phyloP scores from a whole-genome alignment of 2,113 vertebrate species.

The zebrafish (Danio rerio) region GRCz12tu NC_133184.1:32582501-32583000 shows the following conservation, averaged over 20 bases:
- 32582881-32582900: too few species aligned
- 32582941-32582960: too few species aligned
- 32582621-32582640: too few species aligned
- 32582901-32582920: too few species aligned
- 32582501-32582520: constrained; percentile 44
- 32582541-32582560: constrained; percentile 6
- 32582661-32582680: too few species aligned
- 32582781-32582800: not conserved
- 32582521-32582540: constrained; percentile 43
- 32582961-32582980: too few species aligned
- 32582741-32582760: not conserved
- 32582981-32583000: too few species aligned
- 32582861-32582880: too few species aligned
- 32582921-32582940: too few species aligned
- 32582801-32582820: not conserved
- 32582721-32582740: not conserved
- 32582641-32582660: too few species aligned
- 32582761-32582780: not conserved
- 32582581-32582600: not conserved
- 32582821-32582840: not conserved
- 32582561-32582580: constrained; percentile 13
- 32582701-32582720: not conserved
- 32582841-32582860: not conserved
- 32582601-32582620: not conserved
- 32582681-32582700: not conserved